Evolutionary conservation across 2,113 vertebrate species (phyloP).

Genomic region (Esox niger): DNA sequence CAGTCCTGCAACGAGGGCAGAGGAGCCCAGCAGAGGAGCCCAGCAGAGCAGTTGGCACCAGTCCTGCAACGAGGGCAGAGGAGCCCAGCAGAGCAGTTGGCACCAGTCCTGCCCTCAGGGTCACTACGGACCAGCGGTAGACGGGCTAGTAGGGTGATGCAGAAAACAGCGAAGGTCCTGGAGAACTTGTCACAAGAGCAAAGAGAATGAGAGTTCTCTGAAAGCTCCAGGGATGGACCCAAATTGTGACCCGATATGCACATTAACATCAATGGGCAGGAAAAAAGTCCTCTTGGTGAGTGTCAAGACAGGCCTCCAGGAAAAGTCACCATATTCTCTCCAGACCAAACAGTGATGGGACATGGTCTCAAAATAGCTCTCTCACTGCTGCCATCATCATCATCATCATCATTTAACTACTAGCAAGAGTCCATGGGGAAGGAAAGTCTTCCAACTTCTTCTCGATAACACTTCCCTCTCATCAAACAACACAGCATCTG

Average conservation of each 20-base stretch:
- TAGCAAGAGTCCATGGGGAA: not conserved
- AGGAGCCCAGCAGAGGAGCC: slow-evolving; percentile 1
- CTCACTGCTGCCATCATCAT: no score
- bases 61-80: no score
- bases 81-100: no score
- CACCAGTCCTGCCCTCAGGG: slow-evolving; percentile 37
- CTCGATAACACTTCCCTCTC: slow-evolving; percentile 44
- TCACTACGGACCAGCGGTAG: not conserved
- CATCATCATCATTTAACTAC: not conserved
- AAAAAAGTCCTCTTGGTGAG: no score
- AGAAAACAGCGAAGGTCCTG: not conserved
- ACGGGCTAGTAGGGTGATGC: not conserved
- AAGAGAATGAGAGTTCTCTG: no score
- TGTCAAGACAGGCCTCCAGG: no score
- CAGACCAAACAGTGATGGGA: not conserved
- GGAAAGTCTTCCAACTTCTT: slow-evolving; percentile 8
- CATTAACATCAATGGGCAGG: no score
- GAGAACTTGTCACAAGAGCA: no score
- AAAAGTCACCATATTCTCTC: not conserved
- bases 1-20: slow-evolving; percentile 48
- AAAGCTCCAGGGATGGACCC: no score
- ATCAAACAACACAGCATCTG: slow-evolving; percentile 45
- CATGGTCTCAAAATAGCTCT: not conserved
- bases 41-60: not conserved
- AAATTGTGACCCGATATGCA: no score